Base-by-base conservation (phyloP, 1,140 invertebrate genomes). In the Campoletis sonorensis region DNA sequence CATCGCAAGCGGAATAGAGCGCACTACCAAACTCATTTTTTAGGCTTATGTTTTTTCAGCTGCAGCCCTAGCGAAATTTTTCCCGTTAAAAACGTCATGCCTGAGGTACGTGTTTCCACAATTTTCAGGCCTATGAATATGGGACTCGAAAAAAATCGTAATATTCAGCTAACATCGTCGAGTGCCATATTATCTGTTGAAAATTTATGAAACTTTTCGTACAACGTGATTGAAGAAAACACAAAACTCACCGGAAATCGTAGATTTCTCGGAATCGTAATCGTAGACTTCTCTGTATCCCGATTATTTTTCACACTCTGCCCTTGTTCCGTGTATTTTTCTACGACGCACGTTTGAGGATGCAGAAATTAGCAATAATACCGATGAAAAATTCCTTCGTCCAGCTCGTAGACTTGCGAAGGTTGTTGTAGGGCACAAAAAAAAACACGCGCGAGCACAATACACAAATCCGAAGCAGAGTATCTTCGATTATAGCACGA, bases 181-280 rank as follows among this genome's bases (percentile, higher is more conserved):
- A 45, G 5, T 45, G 40, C 40, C 40, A 11, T 11, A 11, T 45
- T 45, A n/a, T 13, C 16, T 8, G 16, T 2, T 33, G 8, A 71
- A 40, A 40, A 71, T 1, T n/a, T 33, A 71, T 40, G 16, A 11
- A 37, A 30, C 18, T 45, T 11, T 11, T 45, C 40, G 40, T 45
- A 11, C 40, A 18, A 71, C 15, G 0, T 18, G 16, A 71, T 4
- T 11, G 18, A 71, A 30, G 15, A 16, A n/a, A 71, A 16, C 30
- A 37, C 68, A 21, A 71, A 30, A 71, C 68, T 71, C 68, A 71
- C 68, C 68, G 68, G 33, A 71, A 40, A 37, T 15, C 40, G 40
- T 45, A 45, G 40, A 11, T 27, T 18, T n/a, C n/a, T n/a, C n/a
- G n/a, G n/a, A n/a, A n/a, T n/a, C n/a, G n/a, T n/a, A n/a, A n/a